Percentiles rank a stretch among this genome's conserved stretches.
These are phyloP conservation scores for Gila robusta DNA, from an alignment of 2,797 vertebrate genomes.

Conservation along the genomic window DNA sequence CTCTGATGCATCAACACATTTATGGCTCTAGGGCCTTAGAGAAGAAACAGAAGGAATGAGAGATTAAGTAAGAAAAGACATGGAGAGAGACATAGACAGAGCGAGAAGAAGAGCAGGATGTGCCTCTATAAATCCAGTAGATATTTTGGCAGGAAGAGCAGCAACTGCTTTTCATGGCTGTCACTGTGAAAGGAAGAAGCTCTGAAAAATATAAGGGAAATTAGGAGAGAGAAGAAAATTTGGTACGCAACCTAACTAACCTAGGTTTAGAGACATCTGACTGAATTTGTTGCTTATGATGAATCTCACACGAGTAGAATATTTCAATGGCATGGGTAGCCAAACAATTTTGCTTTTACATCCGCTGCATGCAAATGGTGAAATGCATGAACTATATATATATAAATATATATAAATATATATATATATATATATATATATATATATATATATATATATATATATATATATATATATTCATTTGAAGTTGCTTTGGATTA, in stretches of 20 bases:
- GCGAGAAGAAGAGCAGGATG: conserved; percentile 64
- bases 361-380: neutral
- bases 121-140: conserved; percentile 69
- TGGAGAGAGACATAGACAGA: conserved; percentile 42
- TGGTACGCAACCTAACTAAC: neutral
- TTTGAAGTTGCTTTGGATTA: neutral
- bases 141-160: conserved; percentile 57
- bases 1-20: conserved; percentile 56
- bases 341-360: neutral
- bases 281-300: neutral
- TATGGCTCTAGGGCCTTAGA: conserved; percentile 19
- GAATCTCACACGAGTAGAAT: neutral
- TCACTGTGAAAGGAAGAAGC: conserved; percentile 48
- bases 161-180: conserved; percentile 65
- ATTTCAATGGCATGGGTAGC: neutral
- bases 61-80: conserved; percentile 41
- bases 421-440: no score
- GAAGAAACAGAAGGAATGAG: conserved; percentile 57
- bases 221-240: neutral
- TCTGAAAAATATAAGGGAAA: conserved; percentile 15
- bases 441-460: neutral
- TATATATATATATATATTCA: neutral
- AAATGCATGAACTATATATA: neutral
- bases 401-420: no score
- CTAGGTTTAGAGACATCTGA: neutral